These are phyloP conservation scores for Setipinna tenuifilis DNA, from an alignment of 2,797 vertebrate species.

Conservation along the genomic window DNA sequence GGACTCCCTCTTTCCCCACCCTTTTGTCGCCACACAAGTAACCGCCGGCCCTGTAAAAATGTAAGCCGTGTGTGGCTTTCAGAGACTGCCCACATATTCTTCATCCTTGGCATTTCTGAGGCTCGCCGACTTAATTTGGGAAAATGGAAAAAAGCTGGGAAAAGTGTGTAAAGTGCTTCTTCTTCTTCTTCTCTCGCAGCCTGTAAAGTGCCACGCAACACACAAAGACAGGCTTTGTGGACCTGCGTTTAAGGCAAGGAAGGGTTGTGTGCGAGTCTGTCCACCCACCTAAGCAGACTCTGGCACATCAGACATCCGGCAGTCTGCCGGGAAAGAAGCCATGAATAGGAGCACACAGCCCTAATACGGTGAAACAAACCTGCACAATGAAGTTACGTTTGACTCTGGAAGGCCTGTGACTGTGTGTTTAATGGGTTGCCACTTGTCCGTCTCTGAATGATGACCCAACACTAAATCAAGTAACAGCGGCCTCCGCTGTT, in stretches of 20 bases:
- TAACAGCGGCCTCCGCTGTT: slow-evolving; percentile 17
- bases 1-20: slow-evolving; percentile 48
- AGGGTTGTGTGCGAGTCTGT: slow-evolving; percentile 1
- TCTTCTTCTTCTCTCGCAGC: not conserved
- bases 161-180: slow-evolving; percentile 38
- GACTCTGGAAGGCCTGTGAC: not conserved
- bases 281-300: not conserved
- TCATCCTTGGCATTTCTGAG: slow-evolving; percentile 59
- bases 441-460: slow-evolving; percentile 34
- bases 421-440: slow-evolving; percentile 27
- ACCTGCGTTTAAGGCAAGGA: slow-evolving; percentile 6
- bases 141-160: slow-evolving; percentile 26
- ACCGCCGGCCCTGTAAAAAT: slow-evolving; percentile 61
- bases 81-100: slow-evolving; percentile 63
- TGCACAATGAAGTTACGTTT: not conserved
- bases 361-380: not conserved
- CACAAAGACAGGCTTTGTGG: slow-evolving; percentile 65
- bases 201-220: slow-evolving; percentile 1
- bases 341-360: slow-evolving; percentile 1
- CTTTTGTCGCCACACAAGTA: slow-evolving; percentile 64
- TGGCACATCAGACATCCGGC: not conserved
- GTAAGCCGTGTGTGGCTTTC: slow-evolving; percentile 46
- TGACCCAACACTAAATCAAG: slow-evolving; percentile 42
- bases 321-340: not conserved
- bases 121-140: slow-evolving; percentile 45